Evolutionary conservation across 2,888 invertebrate species (phyloP).

Genomic region (Brachyopa scutellaris): DNA sequence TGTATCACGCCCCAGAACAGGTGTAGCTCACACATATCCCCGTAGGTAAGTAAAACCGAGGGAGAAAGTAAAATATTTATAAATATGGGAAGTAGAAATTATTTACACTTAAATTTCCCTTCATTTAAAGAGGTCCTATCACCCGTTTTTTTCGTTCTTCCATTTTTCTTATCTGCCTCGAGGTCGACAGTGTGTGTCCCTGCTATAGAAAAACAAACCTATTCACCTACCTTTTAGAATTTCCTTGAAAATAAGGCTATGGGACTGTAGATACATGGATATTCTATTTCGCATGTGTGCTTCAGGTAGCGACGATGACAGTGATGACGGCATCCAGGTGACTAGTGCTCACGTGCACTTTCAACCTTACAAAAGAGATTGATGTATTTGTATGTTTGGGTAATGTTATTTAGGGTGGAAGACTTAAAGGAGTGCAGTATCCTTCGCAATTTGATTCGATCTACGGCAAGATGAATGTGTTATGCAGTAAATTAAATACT

Average conservation of each 20-base stretch:
- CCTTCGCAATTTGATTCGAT: constrained; percentile 17
- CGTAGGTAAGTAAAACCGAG: not conserved
- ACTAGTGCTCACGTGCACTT: constrained; percentile 30
- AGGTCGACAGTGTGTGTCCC: constrained; percentile 39
- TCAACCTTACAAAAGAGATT: constrained; percentile 21
- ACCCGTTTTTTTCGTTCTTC: constrained; percentile 18
- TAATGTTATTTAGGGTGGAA: constrained; percentile 42
- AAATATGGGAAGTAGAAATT: constrained; percentile 46
- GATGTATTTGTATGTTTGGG: constrained; percentile 31
- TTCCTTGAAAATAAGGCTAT: constrained; percentile 37
- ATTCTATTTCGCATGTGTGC: constrained; percentile 6
- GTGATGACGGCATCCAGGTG: not conserved
- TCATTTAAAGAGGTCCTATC: constrained; percentile 59
- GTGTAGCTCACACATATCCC: not conserved
- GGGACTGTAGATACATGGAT: too few relatives aligned
- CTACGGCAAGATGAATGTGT: not conserved
- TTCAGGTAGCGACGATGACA: constrained; percentile 11
- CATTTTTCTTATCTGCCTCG: too few relatives aligned
- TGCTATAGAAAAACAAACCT: constrained; percentile 13
- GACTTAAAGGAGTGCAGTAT: constrained; percentile 24
- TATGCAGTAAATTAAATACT: not conserved
- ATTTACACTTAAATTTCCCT: constrained; percentile 60
- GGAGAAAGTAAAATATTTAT: constrained; percentile 30
- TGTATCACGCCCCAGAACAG: constrained; percentile 22
- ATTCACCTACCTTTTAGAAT: constrained; percentile 30